Percentiles rank a stretch among this genome's conserved stretches.
These are phyloP conservation scores for Calidris pygmaea DNA, from an alignment of 2,113 vertebrate species.

Conservation along the genomic window DNA sequence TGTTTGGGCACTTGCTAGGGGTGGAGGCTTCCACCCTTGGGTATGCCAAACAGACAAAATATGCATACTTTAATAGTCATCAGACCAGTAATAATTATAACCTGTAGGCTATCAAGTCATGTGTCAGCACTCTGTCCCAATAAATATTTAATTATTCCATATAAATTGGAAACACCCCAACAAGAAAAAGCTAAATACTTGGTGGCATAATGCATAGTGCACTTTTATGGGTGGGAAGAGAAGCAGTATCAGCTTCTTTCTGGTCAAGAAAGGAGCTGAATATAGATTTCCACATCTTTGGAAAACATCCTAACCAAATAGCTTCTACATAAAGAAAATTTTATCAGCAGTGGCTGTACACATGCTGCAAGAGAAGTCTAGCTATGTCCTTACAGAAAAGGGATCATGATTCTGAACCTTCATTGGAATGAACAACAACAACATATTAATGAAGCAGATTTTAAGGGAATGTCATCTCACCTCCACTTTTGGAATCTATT, in stretches of 20 bases:
- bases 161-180: not conserved
- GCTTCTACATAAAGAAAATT: not conserved
- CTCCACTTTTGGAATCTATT: not conserved
- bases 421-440: not conserved
- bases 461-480: not conserved
- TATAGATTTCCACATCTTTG: not conserved
- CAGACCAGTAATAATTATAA: not conserved
- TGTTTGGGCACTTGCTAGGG: not conserved
- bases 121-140: not conserved
- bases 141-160: not conserved
- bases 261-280: not conserved
- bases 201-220: not conserved
- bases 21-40: not conserved
- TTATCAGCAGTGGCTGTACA: fast-evolving
- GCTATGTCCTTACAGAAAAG: not conserved
- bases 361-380: not conserved
- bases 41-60: not conserved
- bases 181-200: not conserved
- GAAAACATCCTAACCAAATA: not conserved
- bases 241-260: not conserved
- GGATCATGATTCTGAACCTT: not conserved
- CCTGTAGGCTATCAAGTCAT: not conserved
- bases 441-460: not conserved
- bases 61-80: not conserved
- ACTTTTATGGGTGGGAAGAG: not conserved